Base-by-base conservation (phyloP, 1,140 invertebrate genomes). In the Camponotus vicinus region DNA sequence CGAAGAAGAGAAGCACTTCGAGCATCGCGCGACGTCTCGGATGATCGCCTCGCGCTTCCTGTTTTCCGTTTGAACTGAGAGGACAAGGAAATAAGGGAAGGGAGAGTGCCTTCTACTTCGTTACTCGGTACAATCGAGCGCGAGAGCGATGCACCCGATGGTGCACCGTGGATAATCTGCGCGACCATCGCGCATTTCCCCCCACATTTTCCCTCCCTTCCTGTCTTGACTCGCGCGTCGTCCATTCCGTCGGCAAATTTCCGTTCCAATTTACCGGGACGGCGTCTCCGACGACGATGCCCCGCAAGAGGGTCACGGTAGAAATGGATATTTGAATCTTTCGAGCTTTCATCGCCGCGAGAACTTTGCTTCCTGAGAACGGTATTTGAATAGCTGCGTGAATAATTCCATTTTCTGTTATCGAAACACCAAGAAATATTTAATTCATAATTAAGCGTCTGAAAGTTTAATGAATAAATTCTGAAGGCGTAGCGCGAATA, bases 201-300 rank as follows among this genome's bases (percentile, higher is more conserved):
- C 49, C 69, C 57, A 75, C 61, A 73, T 83, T 49, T 13, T 42
- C 79, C 27, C 40, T 13, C 9, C 52, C 27, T 34, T 40, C 49
- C 42, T 18, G 6, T 45, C 63, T 32, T 32, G 42, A 34, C 7
- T 9, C 77, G 5, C 37, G 18, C 42, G 11, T 42, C 78, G 67
- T 82, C 78, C 78, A 45, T 73, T 82, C 40, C 67, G 9, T 40
- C 69, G 79, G 79, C 69, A 83, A 83, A 83, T 83, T 83, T 83
- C 79, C 79, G 79, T 83, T 83, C 79, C 69, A 83, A 83, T 83
- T 83, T 83, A 83, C 69, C 57, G 61, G 13, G 59, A 85, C 71
- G 27, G 15, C 71, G 61, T 77, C 83, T 79, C 45, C 66, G 67
- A 3, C 59, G 45, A 78, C 67, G 82, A 85, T 55, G 73, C 64